Evolutionary conservation across 2,113 vertebrate species (phyloP), one percentile per base, ranked within the genome.

Genomic region (Saccopteryx leptura): DNA sequence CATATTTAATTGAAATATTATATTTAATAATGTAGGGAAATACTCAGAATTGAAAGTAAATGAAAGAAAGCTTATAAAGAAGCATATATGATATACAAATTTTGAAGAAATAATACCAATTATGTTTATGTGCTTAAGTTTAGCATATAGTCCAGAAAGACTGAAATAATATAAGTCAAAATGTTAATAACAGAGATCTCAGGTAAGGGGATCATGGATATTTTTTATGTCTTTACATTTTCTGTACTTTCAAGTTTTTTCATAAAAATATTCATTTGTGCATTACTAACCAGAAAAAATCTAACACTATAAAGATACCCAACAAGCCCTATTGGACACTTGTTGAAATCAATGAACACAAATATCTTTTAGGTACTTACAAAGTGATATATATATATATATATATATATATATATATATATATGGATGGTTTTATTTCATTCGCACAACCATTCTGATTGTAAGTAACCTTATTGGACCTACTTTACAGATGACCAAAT

Each of bases 51-150:
- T 60, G 12, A 75, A 75, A 58, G 66, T 33, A 31, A 80, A 23
- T 58, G 58, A 66, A 82, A 74, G 58, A 54, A 72, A 91, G 39
- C 24, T 72, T 68, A 60, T 13, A 83, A 75, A 9, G 11, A 60
- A 56, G 23, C 26, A 19, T 28, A 24, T 82, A 18, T 13, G 61
- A 65, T 17, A 56, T 26, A 46, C 7, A 24, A 65, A 61, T 85
- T 63, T 83, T 26, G 15, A 95, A 69, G 39, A 90, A 90, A 79
- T 39, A 24, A 96, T 74, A 71, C 2, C 68, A n/a, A 76, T 61
- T 74, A 15, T 50, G 80, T 58, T 65, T 63, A 39, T 50, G 21
- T 68, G 24, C 13, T 85, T 54, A 58, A 63, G 78, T 52, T 52
- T 66, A 86, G 74, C 14, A 68, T 26, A 9, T 80, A 52, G 72